A percentile compares a stretch with the other conserved stretches of the same genome.
These are phyloP conservation scores for Alosa alosa DNA, from an alignment of 2,113 vertebrate genomes.

Conservation along the genomic window DNA sequence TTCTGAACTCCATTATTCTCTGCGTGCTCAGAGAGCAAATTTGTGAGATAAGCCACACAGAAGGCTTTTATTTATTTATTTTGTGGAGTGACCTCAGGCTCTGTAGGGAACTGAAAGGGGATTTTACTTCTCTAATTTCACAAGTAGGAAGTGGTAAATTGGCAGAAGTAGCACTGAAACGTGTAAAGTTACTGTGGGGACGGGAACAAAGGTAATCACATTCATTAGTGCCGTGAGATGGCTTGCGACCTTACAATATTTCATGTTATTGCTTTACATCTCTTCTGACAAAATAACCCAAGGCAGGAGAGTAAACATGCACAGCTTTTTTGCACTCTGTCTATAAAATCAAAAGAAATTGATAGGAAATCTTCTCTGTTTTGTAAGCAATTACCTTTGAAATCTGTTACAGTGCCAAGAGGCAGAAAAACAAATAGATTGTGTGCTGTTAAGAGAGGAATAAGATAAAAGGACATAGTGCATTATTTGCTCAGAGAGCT, in stretches of 20 bases:
- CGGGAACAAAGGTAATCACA: not conserved
- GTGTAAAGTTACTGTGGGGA: too few species aligned
- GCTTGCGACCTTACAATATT: not conserved
- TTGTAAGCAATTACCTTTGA: not conserved
- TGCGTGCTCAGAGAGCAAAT: not conserved
- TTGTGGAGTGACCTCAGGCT: not conserved
- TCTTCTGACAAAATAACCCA: not conserved
- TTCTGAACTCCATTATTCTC: not conserved
- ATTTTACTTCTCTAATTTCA: not conserved
- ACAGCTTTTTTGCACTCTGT: not conserved
- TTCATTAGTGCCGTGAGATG: not conserved
- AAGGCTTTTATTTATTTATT: not conserved
- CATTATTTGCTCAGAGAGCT: too few species aligned
- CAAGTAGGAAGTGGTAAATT: not conserved
- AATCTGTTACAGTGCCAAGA: not conserved
- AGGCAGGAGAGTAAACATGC: not conserved
- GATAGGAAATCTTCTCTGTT: not conserved
- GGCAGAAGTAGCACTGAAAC: not conserved
- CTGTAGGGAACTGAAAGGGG: not conserved
- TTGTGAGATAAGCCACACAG: not conserved
- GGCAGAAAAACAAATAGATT: not conserved
- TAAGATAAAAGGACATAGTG: too few species aligned
- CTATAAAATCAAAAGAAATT: not conserved
- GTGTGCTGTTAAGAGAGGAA: too few species aligned
- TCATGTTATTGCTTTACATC: not conserved